Percentiles rank a stretch among this genome's conserved stretches.
Conservation (phyloP, 2,888 invertebrate species). For the Fabriciana adippe region DNA sequence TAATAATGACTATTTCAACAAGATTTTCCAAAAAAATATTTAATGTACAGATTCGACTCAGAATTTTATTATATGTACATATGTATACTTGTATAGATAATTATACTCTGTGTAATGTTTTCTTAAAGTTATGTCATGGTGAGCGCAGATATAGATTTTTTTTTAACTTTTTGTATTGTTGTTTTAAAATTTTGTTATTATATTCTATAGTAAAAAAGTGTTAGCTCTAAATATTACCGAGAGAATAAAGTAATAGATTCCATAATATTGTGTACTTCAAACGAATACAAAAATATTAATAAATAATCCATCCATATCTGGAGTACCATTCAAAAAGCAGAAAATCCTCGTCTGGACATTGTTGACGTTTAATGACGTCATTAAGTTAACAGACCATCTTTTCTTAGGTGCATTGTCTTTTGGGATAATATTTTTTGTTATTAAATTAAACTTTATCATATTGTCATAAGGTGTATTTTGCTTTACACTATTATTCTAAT, state of each 20-base stretch:
- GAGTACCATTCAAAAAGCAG: conserved; percentile 46
- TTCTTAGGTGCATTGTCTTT: conserved; percentile 61
- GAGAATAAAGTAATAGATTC: neutral
- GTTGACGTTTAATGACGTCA: conserved; percentile 69
- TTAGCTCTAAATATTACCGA: too few relatives aligned
- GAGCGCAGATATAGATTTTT: too few relatives aligned
- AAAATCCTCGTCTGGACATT: conserved; percentile 62
- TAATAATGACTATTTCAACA: too few relatives aligned
- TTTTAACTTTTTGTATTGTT: too few relatives aligned
- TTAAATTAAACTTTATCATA: conserved; percentile 23
- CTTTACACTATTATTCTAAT: conserved; percentile 34
- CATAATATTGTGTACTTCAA: neutral
- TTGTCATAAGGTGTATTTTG: conserved; percentile 37
- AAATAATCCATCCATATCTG: conserved; percentile 40
- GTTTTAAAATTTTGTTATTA: too few relatives aligned
- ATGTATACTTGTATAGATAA: too few relatives aligned
- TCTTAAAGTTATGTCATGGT: too few relatives aligned
- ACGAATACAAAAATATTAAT: conserved; percentile 24
- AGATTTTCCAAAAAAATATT: too few relatives aligned
- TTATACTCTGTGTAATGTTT: too few relatives aligned
- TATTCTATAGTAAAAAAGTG: too few relatives aligned
- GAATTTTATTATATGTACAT: too few relatives aligned
- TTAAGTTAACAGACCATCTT: conserved; percentile 66
- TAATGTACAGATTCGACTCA: too few relatives aligned
- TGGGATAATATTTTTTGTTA: conserved; percentile 42